Evolutionary conservation across 1,140 invertebrate genomes (phyloP).

Genomic region (Coptotermes formosanus): DNA sequence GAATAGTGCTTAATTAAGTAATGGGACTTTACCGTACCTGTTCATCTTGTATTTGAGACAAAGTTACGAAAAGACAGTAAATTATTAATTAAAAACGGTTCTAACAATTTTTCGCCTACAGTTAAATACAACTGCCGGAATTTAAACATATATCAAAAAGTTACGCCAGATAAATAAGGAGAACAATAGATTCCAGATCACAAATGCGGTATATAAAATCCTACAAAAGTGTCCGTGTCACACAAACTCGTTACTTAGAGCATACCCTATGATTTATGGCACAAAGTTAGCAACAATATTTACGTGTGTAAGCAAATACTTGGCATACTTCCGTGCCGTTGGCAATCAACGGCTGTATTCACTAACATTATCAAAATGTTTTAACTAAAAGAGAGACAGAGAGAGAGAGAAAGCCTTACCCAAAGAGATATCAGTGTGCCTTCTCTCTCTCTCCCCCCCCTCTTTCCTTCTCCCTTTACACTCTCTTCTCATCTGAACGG

Average conservation of each 20-base stretch:
- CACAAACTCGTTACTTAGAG: not conserved
- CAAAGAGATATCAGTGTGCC: not conserved
- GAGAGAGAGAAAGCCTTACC: too few species aligned
- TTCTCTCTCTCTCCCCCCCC: not conserved
- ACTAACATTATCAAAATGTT: not conserved
- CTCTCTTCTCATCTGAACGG: not conserved
- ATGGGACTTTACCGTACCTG: too few species aligned
- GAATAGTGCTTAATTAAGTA: too few species aligned
- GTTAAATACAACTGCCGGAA: not conserved
- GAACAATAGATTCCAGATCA: not conserved
- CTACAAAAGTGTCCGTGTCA: not conserved
- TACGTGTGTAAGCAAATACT: not conserved
- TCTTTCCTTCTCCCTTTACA: not conserved
- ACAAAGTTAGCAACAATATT: not conserved
- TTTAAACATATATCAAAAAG: not conserved
- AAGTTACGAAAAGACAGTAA: too few species aligned
- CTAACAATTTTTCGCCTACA: too few species aligned
- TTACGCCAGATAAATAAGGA: not conserved
- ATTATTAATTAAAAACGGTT: too few species aligned
- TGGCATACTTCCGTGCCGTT: not conserved
- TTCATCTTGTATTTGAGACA: too few species aligned
- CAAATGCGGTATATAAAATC: not conserved
- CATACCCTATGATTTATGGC: too few species aligned
- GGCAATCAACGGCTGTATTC: not conserved
- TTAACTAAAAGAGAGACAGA: not conserved